Evolutionary conservation across 2,113 vertebrate species (phyloP), one percentile per base, ranked within the genome.

Genomic region (Malurus melanocephalus): DNA sequence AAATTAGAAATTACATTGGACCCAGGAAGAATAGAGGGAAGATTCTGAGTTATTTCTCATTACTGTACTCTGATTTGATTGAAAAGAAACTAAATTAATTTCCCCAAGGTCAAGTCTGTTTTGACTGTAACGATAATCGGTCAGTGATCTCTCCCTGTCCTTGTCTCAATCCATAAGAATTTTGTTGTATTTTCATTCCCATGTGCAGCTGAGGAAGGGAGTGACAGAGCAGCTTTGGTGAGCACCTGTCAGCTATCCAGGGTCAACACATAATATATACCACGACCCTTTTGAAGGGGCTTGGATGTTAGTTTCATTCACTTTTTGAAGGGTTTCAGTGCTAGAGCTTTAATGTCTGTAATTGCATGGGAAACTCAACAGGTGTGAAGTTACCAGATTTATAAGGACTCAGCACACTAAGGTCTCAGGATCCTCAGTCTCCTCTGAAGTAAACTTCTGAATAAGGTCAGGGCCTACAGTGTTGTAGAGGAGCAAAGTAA

Each of bases 121-220:
- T 76, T 68, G 16, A 11, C n/a, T 1, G 2, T 48, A 11, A 11
- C 0, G 0, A 33, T 69, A 60, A 33, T 5, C 18, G 10, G 1
- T 43, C 17, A 38, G 4, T 27, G 11, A 30, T 55, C 3, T 83
- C 28, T 49, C n/a, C 27, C 19, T 61, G 23, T 4, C 16, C 30
- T 61, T 16, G 4, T 19, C 11, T 68, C 5, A 20, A 18, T 11
- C 9, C 4, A 26, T 0, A 2, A 80, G 11, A 2, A 17, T 64
- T 64, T 42, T 5, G 1, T 42, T 38, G 1, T 49, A 32, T 72
- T 71, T 90, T 80, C 8, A 42, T 5, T 68, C 3, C 6, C 3
- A 21, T 49, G 9, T 40, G 16, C 35, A 65, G 0, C 4, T 35
- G 40, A 80, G 33, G 7, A 71, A 1, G 2, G 4, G 5, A 64